Evolutionary conservation across 2,888 invertebrate genomes (phyloP).

Genomic region (Acleris laterana): DNA sequence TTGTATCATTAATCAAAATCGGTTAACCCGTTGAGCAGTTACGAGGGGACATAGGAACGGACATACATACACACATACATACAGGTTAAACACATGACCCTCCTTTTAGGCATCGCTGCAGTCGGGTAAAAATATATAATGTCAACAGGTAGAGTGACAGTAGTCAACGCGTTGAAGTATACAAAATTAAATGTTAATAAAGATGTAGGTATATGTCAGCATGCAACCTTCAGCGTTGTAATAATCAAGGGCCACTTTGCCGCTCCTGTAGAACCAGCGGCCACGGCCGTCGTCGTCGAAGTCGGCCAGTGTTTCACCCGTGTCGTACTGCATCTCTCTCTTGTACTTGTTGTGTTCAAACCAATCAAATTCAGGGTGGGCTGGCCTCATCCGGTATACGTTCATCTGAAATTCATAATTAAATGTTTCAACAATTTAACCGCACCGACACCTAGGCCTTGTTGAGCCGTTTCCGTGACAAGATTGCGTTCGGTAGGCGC

Average conservation of each 20-base stretch:
- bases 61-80: too few species aligned
- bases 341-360: constrained; percentile 72
- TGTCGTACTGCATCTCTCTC: constrained; percentile 61
- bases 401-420: constrained; percentile 61
- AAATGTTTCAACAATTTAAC: background rate
- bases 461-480: too few species aligned
- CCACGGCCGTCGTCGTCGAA: constrained; percentile 70
- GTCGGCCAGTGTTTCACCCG: constrained; percentile 70
- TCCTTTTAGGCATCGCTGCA: too few species aligned
- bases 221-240: constrained; percentile 71
- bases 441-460: too few species aligned
- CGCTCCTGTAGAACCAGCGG: constrained; percentile 70
- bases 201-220: background rate
- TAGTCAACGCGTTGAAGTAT: background rate
- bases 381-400: constrained; percentile 75
- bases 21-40: too few species aligned
- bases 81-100: too few species aligned
- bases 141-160: too few species aligned
- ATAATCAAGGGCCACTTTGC: constrained; percentile 70
- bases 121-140: too few species aligned
- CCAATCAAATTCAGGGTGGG: constrained; percentile 77
- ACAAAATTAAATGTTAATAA: background rate
- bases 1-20: too few species aligned
- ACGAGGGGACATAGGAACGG: too few species aligned
- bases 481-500: too few species aligned